Base-by-base conservation (phyloP, 2,113 vertebrate species). In the Leucopsar rothschildi region DNA sequence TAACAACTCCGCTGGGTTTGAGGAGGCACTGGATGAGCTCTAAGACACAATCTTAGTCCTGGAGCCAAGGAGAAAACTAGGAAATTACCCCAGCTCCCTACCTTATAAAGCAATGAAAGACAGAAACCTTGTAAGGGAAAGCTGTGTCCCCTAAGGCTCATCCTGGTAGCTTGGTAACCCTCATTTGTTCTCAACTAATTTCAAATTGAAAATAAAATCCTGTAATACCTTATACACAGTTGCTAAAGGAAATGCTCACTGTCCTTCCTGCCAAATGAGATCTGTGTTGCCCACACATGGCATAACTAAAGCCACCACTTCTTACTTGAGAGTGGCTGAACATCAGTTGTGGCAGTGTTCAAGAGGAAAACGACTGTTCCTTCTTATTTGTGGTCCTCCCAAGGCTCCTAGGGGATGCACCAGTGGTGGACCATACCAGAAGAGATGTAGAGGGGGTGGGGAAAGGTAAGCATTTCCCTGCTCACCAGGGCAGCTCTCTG, bases 321-420 rank as follows among this genome's bases (percentile, higher is more conserved):
- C 25, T 55, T 18, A n/a, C 47, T 17, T 65, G 27, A 21, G 3
- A 23, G 63, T 28, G 56, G 42, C 45, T 61, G n/a, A 82, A 23
- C 44, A 68, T 5, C 0, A 0, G 3, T 12, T 47, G 33, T 3
- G 6, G 45, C 37, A 66, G 31, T 19, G 55, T 42, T 84, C 25
- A 49, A 42, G 42, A 49, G n/a, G 47, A 65, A 69, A 90, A 66
- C 0, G 0, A 61, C 8, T 21, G 44, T 23, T 81, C 17, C 19
- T 66, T 61, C 25, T 50, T 70, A 33, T 44, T 63, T 86, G 50
- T 69, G 25, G 64, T 21, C 47, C 75, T 90, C 49, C 40, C 22
- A 49, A 44, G 37, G 6, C 18, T 77, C 6, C 1, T 15, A 5
- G 23, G 15, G 31, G 49, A 55, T 47, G 39, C 37, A 33, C 5